phyloP scores from a whole-genome alignment of 2,888 invertebrate genomes.

The Xestia rhomboidea region DNA sequence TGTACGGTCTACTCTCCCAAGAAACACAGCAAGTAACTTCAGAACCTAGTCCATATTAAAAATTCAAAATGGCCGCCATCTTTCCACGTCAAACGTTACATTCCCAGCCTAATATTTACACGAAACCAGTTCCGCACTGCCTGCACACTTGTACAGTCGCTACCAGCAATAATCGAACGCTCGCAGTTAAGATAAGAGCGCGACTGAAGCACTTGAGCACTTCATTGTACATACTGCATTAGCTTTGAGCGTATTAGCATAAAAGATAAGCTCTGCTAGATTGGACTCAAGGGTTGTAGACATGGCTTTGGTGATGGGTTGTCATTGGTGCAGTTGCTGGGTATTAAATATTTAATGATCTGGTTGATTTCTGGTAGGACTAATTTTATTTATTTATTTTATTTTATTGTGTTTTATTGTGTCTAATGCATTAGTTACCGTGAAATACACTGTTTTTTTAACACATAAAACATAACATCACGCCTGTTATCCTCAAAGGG shows the following conservation, averaged over 20 bases:
- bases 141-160: slow-evolving; percentile 35
- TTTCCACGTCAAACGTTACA: background rate
- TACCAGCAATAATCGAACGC: slow-evolving; percentile 55
- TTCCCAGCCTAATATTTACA: slow-evolving; percentile 29
- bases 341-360: background rate
- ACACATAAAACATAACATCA: too few species aligned
- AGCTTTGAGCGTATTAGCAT: slow-evolving; percentile 58
- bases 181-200: slow-evolving; percentile 60
- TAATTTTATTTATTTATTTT: too few species aligned
- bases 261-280: slow-evolving; percentile 46
- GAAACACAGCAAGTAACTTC: background rate
- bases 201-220: slow-evolving; percentile 50
- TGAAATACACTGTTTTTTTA: too few species aligned
- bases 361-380: background rate
- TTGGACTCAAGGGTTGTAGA: slow-evolving; percentile 23
- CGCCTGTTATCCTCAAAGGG: too few species aligned
- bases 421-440: too few species aligned
- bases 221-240: slow-evolving; percentile 58
- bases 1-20: background rate
- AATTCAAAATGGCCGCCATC: slow-evolving; percentile 27
- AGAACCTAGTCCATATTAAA: background rate
- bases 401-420: too few species aligned
- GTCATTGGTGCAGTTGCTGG: background rate
- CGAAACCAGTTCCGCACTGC: slow-evolving; percentile 14
- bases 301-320: background rate